phyloP scores from a whole-genome alignment of 1,140 invertebrate genomes.

The Anoplolepis gracilipes region DNA sequence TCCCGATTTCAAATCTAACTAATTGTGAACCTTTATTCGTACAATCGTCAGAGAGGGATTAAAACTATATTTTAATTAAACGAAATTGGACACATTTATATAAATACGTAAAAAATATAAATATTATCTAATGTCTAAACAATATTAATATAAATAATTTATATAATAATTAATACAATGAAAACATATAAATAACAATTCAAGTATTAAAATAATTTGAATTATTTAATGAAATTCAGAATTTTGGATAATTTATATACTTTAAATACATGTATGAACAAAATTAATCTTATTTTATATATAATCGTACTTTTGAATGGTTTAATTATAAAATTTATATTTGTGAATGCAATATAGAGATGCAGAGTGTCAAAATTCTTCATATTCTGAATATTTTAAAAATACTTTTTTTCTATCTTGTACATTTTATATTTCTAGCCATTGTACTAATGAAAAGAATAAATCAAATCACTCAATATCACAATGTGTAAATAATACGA shows the following conservation, averaged over 20 bases:
- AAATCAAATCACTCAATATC: not conserved
- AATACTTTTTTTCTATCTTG: not conserved
- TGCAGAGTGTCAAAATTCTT: not conserved
- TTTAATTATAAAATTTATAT: not conserved
- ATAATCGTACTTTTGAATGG: not conserved
- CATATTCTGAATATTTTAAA: not conserved
- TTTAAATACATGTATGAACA: not conserved
- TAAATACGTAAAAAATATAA: not conserved
- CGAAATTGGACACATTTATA: not conserved
- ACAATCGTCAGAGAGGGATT: not conserved
- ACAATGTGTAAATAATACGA: not conserved
- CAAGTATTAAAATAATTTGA: not conserved
- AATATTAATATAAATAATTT: too few species aligned
- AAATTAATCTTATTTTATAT: conserved; percentile 13
- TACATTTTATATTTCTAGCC: not conserved
- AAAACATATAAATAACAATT: not conserved
- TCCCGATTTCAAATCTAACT: not conserved
- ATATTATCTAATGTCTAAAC: too few species aligned
- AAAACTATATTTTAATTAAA: not conserved
- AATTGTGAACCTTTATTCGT: not conserved
- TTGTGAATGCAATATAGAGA: not conserved
- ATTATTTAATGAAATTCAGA: not conserved
- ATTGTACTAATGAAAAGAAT: not conserved
- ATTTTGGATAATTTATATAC: not conserved
- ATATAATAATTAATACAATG: too few species aligned